phyloP scores from a whole-genome alignment of 1,140 invertebrate species.

The Lordiphosa clarofinis region DNA sequence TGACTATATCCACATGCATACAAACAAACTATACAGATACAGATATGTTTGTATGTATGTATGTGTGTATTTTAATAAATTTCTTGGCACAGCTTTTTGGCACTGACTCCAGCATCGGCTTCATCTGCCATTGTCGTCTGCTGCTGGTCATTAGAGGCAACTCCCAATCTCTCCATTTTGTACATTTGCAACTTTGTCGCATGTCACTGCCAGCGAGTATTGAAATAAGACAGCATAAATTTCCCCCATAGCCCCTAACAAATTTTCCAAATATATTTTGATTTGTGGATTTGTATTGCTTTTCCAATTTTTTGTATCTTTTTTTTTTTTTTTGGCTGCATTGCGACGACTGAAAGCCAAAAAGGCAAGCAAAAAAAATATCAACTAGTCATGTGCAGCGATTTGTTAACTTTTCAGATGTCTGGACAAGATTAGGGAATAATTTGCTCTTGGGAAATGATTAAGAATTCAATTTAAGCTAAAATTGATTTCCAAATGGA shows the following conservation, averaged over 20 bases:
- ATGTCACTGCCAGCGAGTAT: slow-evolving; percentile 45
- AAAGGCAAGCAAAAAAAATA: slow-evolving; percentile 10
- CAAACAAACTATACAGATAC: background rate
- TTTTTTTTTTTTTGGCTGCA: slow-evolving; percentile 39
- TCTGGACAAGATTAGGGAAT: slow-evolving; percentile 45
- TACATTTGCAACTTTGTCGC: slow-evolving; percentile 50
- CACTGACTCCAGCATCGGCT: slow-evolving; percentile 23
- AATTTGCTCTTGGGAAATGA: slow-evolving; percentile 19
- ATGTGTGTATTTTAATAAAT: slow-evolving; percentile 43
- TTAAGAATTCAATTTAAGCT: slow-evolving; percentile 2
- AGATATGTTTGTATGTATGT: slow-evolving; percentile 8
- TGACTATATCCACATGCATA: background rate
- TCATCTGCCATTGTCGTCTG: slow-evolving; percentile 25
- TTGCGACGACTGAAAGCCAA: slow-evolving; percentile 41
- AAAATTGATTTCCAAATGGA: background rate
- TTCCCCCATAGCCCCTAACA: slow-evolving; percentile 15
- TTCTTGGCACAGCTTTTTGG: slow-evolving; percentile 48
- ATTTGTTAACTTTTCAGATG: slow-evolving; percentile 39
- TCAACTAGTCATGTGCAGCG: slow-evolving; percentile 10
- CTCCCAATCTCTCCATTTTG: background rate
- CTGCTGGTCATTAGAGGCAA: slow-evolving; percentile 29
- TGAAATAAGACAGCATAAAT: slow-evolving; percentile 30
- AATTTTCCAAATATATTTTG: slow-evolving; percentile 53
- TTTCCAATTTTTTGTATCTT: slow-evolving; percentile 28
- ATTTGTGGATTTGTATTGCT: slow-evolving; percentile 63